Evolutionary conservation across 37 sponge, comb jelly and placozoan genomes (phyloP).

Genomic region (Mnemiopsis leidyi): DNA sequence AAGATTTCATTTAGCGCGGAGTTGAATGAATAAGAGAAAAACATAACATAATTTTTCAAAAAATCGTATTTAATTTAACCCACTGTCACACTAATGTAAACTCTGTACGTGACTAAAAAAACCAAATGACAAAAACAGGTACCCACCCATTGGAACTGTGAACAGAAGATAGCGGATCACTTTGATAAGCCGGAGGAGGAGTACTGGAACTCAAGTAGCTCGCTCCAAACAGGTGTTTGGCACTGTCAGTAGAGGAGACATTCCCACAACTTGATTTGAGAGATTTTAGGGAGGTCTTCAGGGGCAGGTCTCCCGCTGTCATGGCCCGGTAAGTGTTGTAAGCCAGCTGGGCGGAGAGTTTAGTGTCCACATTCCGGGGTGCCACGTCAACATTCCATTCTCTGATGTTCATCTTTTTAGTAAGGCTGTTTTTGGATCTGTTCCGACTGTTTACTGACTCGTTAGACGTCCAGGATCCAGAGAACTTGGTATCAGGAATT

Average conservation of each 20-base stretch:
- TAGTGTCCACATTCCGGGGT: neutral
- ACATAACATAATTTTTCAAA: too few species aligned
- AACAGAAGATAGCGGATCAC: neutral
- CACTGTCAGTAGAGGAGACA: neutral
- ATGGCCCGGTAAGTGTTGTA: neutral
- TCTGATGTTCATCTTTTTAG: neutral
- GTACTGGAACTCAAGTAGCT: neutral
- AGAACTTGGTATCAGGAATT: constrained; percentile 29
- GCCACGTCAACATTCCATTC: constrained; percentile 19
- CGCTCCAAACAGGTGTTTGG: neutral
- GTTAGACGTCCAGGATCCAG: neutral
- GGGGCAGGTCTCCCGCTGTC: neutral
- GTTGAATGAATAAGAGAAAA: neutral
- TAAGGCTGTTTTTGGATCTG: neutral
- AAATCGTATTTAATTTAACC: too few species aligned
- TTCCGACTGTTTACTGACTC: neutral
- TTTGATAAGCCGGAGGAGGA: neutral
- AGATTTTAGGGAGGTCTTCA: neutral
- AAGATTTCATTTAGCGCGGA: too few species aligned
- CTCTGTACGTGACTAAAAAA: too few species aligned
- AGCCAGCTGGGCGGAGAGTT: neutral
- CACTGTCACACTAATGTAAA: too few species aligned
- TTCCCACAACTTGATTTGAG: constrained; percentile 47
- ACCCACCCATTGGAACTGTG: neutral
- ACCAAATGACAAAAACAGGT: too few species aligned